phyloP scores from a whole-genome alignment of 1,140 invertebrate species.

The Hypsibius dujardini region DNA sequence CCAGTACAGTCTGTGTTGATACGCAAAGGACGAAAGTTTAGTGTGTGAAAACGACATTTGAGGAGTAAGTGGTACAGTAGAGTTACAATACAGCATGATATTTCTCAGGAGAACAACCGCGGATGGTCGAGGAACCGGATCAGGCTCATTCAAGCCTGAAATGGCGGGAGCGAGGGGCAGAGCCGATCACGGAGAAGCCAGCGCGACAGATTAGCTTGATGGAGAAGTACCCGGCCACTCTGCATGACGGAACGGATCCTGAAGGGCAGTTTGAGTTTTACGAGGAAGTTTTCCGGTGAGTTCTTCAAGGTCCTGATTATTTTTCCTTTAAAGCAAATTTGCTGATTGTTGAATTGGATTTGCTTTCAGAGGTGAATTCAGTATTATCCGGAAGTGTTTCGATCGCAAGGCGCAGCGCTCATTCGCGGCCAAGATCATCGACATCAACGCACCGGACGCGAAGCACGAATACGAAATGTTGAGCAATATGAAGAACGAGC shows the following conservation, averaged over 20 bases:
- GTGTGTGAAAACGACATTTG: background rate
- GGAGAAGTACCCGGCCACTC: constrained; percentile 12
- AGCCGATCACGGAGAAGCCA: background rate
- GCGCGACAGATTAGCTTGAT: constrained; percentile 2
- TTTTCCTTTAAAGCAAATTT: too few species aligned
- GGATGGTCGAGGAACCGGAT: constrained; percentile 10
- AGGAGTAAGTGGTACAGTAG: background rate
- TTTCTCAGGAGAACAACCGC: constrained; percentile 19
- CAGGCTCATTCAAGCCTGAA: background rate
- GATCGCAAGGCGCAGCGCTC: constrained; percentile 29
- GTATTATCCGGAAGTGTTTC: constrained; percentile 13
- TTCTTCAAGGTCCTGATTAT: background rate
- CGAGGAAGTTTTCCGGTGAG: constrained; percentile 19
- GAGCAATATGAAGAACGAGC: constrained; percentile 60
- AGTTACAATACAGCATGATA: background rate
- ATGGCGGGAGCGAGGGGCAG: constrained; percentile 12
- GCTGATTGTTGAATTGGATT: background rate
- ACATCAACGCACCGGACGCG: constrained; percentile 35
- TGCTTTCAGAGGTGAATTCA: constrained; percentile 7
- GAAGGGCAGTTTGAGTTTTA: constrained; percentile 19
- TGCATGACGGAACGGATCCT: constrained; percentile 21
- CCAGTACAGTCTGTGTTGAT: too few species aligned
- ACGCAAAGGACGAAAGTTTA: too few species aligned
- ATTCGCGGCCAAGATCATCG: constrained; percentile 52
- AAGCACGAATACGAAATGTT: constrained; percentile 59